Base-by-base conservation (phyloP, 2,113 vertebrate species). In the Seriola rivoliana region DNA sequence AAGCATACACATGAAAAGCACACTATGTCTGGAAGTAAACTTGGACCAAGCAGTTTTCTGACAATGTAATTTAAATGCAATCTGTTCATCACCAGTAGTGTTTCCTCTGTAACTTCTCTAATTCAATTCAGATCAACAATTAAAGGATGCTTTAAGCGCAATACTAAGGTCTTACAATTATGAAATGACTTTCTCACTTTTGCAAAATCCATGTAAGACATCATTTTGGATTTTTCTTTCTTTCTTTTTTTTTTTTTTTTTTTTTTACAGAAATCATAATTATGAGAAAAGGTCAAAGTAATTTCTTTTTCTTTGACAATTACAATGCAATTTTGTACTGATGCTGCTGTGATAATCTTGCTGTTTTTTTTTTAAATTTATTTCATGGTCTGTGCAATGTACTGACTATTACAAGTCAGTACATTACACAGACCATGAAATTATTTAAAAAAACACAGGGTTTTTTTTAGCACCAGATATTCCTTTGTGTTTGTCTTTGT, bases 391-490 rank as follows among this genome's bases (percentile, higher is more conserved):
- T 46, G 25, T 44, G 55, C 23, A 11, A 67, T 7, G 8, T 3
- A 78, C 25, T 60, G 38, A 4, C 52, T 29, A 29, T 29, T 29
- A 29, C 29, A 29, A 29, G 29, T 29, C 29, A 29, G 29, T 29
- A 29, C 29, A 29, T 29, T 29, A 29, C 29, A 29, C 29, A 29
- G 29, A 29, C 29, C 29, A 29, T 29, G 29, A 29, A 29, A 29
- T 29, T 29, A 29, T 29, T 2, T 68, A 13, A 64, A 80, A 85
- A 4, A 63, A 50, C 55, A 60, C 46, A 7, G 29, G 2, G 2
- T 36, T 23, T n/a, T 78, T n/a, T 54, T 59, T 65, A 25, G 50
- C 75, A 75, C 78, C 12, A 25, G 14, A 60, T 75, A 73, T 84
- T 57, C 46, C 23, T 75, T 71, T 63, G 52, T 17, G 29, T 80